Evolutionary conservation across 2,113 vertebrate genomes (phyloP).

Genomic region (Plecturocebus donacophilus): DNA sequence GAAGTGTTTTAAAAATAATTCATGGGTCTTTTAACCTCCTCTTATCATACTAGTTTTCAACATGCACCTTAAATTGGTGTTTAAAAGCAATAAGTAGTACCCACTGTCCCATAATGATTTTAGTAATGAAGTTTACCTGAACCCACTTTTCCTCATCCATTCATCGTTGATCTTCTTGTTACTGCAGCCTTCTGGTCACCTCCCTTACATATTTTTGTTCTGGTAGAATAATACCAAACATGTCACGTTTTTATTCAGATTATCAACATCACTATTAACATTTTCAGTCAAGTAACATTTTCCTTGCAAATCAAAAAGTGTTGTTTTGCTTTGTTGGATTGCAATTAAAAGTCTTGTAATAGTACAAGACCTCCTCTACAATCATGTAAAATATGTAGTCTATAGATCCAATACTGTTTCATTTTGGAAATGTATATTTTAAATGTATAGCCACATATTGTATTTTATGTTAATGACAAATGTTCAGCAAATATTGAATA

Average conservation of each 20-base stretch:
- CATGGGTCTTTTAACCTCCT: neutral
- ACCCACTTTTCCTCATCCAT: neutral
- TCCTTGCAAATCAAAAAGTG: conserved; percentile 7
- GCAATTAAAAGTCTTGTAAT: neutral
- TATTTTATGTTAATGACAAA: conserved; percentile 52
- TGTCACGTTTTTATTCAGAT: conserved; percentile 7
- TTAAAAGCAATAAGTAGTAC: neutral
- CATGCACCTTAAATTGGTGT: neutral
- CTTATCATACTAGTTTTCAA: neutral
- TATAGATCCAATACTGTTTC: neutral
- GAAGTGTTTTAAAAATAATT: conserved; percentile 39
- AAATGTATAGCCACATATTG: neutral
- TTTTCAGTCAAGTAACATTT: conserved; percentile 46
- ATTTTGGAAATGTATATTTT: conserved; percentile 41
- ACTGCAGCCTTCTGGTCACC: neutral
- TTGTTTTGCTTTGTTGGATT: neutral
- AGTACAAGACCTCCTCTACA: neutral
- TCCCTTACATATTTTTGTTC: neutral
- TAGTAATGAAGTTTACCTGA: neutral
- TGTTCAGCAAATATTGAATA: conserved; percentile 26
- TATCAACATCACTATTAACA: neutral
- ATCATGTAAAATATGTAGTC: neutral
- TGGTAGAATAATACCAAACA: neutral
- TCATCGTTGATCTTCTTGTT: neutral
- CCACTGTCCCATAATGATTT: neutral